These are phyloP conservation scores for Monoplex corrugatus DNA, from an alignment of 2,888 invertebrate species.

Conservation along the genomic window DNA sequence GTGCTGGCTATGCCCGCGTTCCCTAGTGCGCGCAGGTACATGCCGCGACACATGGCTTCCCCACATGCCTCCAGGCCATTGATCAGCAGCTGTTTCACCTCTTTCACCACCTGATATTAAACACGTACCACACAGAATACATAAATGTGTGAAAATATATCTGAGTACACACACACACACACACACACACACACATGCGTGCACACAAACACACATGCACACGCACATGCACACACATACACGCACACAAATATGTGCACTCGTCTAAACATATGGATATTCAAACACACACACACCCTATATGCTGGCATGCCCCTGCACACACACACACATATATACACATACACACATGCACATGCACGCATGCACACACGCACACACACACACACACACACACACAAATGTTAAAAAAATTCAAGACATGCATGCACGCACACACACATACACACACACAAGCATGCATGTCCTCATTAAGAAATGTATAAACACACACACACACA, in stretches of 20 bases:
- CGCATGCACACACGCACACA: neutral
- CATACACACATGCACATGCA: neutral
- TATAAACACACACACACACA: too few species aligned
- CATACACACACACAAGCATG: too few species aligned
- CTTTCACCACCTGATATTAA: conserved; percentile 76
- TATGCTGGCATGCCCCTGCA: neutral
- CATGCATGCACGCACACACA: too few species aligned
- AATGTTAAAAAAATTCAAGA: too few species aligned
- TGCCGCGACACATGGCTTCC: conserved; percentile 84
- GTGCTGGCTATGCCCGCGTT: conserved; percentile 86
- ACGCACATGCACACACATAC: neutral
- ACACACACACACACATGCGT: neutral
- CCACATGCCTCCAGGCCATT: conserved; percentile 84
- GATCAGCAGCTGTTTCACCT: conserved; percentile 76
- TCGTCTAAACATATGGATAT: too few species aligned
- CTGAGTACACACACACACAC: neutral
- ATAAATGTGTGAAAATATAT: neutral
- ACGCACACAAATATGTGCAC: neutral
- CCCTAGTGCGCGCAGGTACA: conserved; percentile 87
- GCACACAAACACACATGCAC: neutral
- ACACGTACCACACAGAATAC: too few species aligned
- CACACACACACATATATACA: neutral
- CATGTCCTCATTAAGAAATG: too few species aligned
- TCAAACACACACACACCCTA: neutral
- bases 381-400: neutral